Evolutionary conservation across 2,888 invertebrate genomes (phyloP), one percentile per base, ranked within the genome.

Genomic region (Caenorhabditis uteleia): DNA sequence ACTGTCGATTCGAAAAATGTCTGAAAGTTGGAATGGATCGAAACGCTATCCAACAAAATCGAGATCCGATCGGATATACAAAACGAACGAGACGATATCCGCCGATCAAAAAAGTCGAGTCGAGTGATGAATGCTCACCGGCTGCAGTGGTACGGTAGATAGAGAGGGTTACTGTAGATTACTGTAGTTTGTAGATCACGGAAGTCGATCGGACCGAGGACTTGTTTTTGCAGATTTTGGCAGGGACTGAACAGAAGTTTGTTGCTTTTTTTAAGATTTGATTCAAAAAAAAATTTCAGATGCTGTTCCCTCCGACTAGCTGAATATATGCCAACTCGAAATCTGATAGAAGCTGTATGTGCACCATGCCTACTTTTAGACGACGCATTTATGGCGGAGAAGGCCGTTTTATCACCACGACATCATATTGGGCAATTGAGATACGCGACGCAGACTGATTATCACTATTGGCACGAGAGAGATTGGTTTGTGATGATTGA

Each of bases 1-100:
- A 82, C 48, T 82, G 82, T 51, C 71, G 82, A 21, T 80, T 76
- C 49, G 68, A 76, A 42, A 76, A 76, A 47, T 75, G 75, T 53
- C 33, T 76, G 4, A 58, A 66, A 46, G 75, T 76, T n/a, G 75
- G 74, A 40, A 74, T 76, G 77, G 75, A 77, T 59, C 38, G 70
- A 45, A 76, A 76, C 54, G 71, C 82, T 2, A 82, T 82, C 38
- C 82, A 82, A 68, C 82, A 82, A 51, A 82, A 82, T 46, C 69
- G 82, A 25, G 82, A 82, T 59, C 82, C 82, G 16, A 82, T 82
- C 31, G 82, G 82, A 16, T 82, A 82, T 48, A 82, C 82, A 8
- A 82, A 82, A 46, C 53, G 82, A 21, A 82, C 82, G 8, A 50
- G 82, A 38, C 56, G 82, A 43, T 82, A 82, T 54, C 78, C 81